Base-by-base conservation (phyloP, 2,797 vertebrate genomes). In the Falco berigora region DNA sequence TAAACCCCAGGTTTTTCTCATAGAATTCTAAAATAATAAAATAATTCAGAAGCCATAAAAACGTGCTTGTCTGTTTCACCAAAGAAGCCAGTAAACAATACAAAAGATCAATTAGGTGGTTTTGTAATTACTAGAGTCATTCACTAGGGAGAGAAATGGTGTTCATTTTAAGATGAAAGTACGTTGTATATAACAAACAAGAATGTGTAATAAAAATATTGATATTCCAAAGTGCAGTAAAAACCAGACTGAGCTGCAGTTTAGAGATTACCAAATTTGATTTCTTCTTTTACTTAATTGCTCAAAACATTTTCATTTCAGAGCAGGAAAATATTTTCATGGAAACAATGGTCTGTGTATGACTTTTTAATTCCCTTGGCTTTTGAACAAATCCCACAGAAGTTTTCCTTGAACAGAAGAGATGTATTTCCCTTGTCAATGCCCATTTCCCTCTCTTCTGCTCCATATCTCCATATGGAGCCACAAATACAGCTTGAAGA, bases 1-100 rank as follows among this genome's bases (percentile, higher is more conserved):
- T 77, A 86, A 94, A 95, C 84, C 6, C 1, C 5, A 23, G 3
- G 34, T 92, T 84, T 73, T 61, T 38, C 73, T 97, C 91, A 88
- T 2, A 96, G 86, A 95, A 97, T 82, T 79, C 72, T 93, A 88
- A 96, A 97, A 96, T 66, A 93, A 85, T 94, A 89, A 79, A 92
- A 68, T 88, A 74, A 94, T 88, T 90, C 88, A 86, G 42, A n/a
- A 42, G 83, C 69, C 61, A 72, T 78, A 16, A 75, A 62, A 62
- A 84, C 66, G 12, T 19, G 16, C n/a, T 69, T 59, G 14, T 66
- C 66, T 90, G 22, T 73, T 87, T 78, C 71, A 92, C 23, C 38
- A 78, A 67, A 71, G 63, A 75, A 90, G 32, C 47, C 38, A 67
- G n/a, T 32, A 82, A 92, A 86, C 49, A 84, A 86, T 9, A 47